Base-by-base conservation (phyloP, 2,888 invertebrate genomes). In the Chrysodeixis includens region DNA sequence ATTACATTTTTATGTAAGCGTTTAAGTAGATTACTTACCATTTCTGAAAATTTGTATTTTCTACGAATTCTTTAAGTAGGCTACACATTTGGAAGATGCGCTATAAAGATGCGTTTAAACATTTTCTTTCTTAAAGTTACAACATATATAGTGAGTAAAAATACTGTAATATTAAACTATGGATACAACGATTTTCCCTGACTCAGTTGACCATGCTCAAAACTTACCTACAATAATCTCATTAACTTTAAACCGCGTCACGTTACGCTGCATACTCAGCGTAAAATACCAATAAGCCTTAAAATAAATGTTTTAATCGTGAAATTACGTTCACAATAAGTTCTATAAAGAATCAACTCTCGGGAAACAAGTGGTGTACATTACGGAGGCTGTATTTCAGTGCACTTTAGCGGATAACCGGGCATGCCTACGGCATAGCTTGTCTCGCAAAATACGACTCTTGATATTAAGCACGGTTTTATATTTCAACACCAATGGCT, bases 361-460 rank as follows among this genome's bases (percentile, higher is more conserved):
- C 53, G 66, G 72, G 66, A 71, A n/a, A 49, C 53, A 30, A 26
- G 55, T 20, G n/a, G 14, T 40, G 18, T 53, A 61, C 30, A 26
- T 49, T 49, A 32, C 30, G 32, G 20, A 44, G 44, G 59, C 56
- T 76, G 67, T 74, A 66, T 74, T 76, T 57, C 62, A 71, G 56
- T 18, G 77, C 77, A 71, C 67, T 66, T 74, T 52, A 66, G 56
- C 77, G 73, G 66, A 76, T 76, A 76, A 62, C 59, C 44, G 59
- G 20, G 56, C 35, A 46, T 9, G 18, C 49, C 35, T 59, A 65
- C 40, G 8, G 71, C 60, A 35, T n/a, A 51, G 62, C 56, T 66
- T 46, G 59, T 66, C 51, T 58, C 62, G 44, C 51, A 46, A 71
- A 74, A 71, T 62, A 59, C 62, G 66, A 62, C 73, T 62, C 40